These are phyloP conservation scores for Sitobion miscanthi DNA, from an alignment of 1,140 invertebrate species.

Conservation along the genomic window DNA sequence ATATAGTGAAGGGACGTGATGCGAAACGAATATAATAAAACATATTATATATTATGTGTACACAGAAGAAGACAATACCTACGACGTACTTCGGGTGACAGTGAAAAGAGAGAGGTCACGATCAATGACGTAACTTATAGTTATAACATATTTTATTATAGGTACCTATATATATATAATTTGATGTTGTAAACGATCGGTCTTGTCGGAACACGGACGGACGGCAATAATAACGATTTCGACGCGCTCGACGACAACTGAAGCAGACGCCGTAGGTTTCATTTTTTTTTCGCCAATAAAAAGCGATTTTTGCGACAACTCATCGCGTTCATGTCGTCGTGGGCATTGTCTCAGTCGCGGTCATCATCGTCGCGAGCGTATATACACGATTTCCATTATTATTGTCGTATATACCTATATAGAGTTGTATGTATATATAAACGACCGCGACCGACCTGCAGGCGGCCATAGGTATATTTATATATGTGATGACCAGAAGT, in stretches of 20 bases:
- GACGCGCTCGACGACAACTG: background rate
- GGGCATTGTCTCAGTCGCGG: background rate
- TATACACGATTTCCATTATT: background rate
- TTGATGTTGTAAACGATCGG: background rate
- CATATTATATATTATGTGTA: background rate
- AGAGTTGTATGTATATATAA: background rate
- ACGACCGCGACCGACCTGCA: too few species aligned
- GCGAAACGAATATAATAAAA: background rate
- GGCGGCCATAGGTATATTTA: too few species aligned
- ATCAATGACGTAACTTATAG: background rate
- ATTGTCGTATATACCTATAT: background rate
- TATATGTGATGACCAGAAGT: background rate
- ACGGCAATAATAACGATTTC: background rate
- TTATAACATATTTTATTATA: background rate
- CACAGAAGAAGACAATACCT: background rate
- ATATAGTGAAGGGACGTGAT: background rate
- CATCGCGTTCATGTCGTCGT: background rate
- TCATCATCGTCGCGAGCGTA: too few species aligned
- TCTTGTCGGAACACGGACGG: background rate
- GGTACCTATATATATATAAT: background rate
- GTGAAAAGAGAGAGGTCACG: conserved; percentile 32
- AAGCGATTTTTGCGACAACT: background rate
- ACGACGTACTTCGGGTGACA: background rate
- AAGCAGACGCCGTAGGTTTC: background rate
- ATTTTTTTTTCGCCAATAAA: conserved; percentile 1